These are phyloP conservation scores for Oryzaephilus surinamensis DNA, from an alignment of 1,140 invertebrate species.

Conservation along the genomic window DNA sequence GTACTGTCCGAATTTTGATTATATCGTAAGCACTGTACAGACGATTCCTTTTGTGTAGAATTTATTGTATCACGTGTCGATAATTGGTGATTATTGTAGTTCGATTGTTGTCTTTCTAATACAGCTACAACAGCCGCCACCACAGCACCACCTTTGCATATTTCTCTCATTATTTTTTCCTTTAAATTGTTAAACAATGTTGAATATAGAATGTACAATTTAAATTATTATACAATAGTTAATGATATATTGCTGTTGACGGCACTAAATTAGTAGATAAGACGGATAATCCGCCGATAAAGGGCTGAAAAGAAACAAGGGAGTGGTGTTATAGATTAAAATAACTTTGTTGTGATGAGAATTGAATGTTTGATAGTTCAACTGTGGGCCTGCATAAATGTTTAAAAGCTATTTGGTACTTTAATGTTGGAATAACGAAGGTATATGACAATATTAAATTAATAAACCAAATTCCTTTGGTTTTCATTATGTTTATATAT, in stretches of 20 bases:
- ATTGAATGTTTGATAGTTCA: too few species aligned
- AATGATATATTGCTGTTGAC: background rate
- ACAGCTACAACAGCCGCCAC: constrained; percentile 31
- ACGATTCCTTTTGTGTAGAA: constrained; percentile 8
- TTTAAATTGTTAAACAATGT: background rate
- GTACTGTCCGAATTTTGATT: constrained; percentile 9
- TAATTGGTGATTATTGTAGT: constrained; percentile 2
- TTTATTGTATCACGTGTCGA: background rate
- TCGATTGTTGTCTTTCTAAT: constrained; percentile 25
- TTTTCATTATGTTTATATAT: too few species aligned
- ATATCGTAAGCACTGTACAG: background rate
- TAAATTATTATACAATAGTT: background rate
- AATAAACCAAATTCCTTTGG: too few species aligned
- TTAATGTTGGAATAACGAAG: too few species aligned
- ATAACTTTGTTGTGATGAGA: too few species aligned
- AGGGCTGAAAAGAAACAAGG: background rate
- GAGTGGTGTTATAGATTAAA: constrained; percentile 1
- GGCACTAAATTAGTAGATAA: too few species aligned
- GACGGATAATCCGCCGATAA: background rate
- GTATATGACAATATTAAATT: too few species aligned
- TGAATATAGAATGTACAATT: background rate
- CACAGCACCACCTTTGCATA: constrained; percentile 21
- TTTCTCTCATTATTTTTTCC: constrained; percentile 19
- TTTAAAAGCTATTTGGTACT: too few species aligned
- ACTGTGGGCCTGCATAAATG: too few species aligned